Percentiles rank a stretch among this genome's conserved stretches.
Evolutionary conservation across 1,140 invertebrate species (phyloP).

Genomic region (Drosophila guanche): DNA sequence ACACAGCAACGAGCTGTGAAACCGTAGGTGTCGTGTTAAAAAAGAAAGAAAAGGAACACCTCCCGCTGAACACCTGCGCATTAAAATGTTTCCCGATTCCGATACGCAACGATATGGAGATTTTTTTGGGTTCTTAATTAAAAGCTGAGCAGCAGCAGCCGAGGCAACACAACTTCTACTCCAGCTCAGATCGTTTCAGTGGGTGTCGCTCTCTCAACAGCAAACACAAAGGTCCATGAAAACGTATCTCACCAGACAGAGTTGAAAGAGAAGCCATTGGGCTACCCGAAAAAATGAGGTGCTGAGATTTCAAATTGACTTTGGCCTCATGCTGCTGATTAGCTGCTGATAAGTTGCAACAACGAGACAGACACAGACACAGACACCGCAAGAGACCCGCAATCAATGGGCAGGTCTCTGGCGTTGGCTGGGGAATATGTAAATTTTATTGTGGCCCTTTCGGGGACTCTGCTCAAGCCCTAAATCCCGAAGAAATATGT

Average conservation of each 20-base stretch:
- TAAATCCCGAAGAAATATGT: conserved; percentile 35
- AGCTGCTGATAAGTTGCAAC: conserved; percentile 75
- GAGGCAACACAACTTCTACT: not conserved
- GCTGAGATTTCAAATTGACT: conserved; percentile 74
- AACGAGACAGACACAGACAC: too few species aligned
- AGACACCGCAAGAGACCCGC: not conserved
- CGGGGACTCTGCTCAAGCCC: not conserved
- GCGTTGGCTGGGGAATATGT: conserved; percentile 53
- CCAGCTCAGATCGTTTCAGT: conserved; percentile 4
- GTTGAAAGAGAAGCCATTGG: conserved; percentile 41
- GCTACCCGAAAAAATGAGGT: conserved; percentile 67
- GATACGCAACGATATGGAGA: conserved; percentile 3
- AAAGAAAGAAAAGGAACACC: conserved; percentile 42
- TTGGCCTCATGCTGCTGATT: conserved; percentile 70
- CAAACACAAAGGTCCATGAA: conserved; percentile 69
- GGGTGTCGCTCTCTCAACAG: conserved; percentile 11
- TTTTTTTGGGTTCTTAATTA: conserved; percentile 64
- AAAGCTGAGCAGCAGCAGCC: conserved; percentile 54
- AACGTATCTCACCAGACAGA: conserved; percentile 52
- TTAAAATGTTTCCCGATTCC: conserved; percentile 34
- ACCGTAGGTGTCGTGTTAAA: conserved; percentile 70
- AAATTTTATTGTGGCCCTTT: conserved; percentile 33
- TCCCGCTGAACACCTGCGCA: conserved; percentile 61
- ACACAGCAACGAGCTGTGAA: conserved; percentile 68
- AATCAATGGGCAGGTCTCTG: conserved; percentile 62